phyloP scores from a whole-genome alignment of 2,888 invertebrate genomes.

The Agelastica alni region DNA sequence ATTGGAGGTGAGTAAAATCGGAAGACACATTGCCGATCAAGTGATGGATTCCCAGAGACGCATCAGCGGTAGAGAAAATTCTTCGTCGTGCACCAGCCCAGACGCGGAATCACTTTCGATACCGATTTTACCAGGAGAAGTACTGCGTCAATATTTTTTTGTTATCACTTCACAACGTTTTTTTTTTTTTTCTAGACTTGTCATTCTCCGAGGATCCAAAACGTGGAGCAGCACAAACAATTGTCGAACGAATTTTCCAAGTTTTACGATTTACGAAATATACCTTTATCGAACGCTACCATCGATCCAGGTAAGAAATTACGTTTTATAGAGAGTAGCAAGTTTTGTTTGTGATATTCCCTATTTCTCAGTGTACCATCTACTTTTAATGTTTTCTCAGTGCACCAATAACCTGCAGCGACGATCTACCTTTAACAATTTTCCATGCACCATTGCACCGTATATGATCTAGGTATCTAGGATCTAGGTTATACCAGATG shows the following conservation, averaged over 20 bases:
- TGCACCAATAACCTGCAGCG: too few species aligned
- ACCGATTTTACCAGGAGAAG: conserved; percentile 50
- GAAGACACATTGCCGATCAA: conserved; percentile 81
- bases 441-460: too few species aligned
- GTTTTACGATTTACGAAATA: conserved; percentile 54
- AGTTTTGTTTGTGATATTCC: background rate
- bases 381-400: background rate
- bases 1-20: conserved; percentile 83
- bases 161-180: background rate
- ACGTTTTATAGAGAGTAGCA: background rate
- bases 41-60: conserved; percentile 66
- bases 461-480: too few species aligned
- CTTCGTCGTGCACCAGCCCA: conserved; percentile 59
- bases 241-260: conserved; percentile 41
- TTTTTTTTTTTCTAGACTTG: conserved; percentile 49
- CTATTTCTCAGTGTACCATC: background rate
- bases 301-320: conserved; percentile 57
- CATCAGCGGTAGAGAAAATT: conserved; percentile 59
- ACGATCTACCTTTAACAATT: too few species aligned
- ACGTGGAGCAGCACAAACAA: conserved; percentile 45
- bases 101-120: conserved; percentile 53
- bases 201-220: conserved; percentile 55
- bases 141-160: conserved; percentile 21
- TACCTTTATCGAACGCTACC: conserved; percentile 58
- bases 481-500: too few species aligned